phyloP scores from a whole-genome alignment of 2,888 invertebrate species.

The Pandemis heparana region DNA sequence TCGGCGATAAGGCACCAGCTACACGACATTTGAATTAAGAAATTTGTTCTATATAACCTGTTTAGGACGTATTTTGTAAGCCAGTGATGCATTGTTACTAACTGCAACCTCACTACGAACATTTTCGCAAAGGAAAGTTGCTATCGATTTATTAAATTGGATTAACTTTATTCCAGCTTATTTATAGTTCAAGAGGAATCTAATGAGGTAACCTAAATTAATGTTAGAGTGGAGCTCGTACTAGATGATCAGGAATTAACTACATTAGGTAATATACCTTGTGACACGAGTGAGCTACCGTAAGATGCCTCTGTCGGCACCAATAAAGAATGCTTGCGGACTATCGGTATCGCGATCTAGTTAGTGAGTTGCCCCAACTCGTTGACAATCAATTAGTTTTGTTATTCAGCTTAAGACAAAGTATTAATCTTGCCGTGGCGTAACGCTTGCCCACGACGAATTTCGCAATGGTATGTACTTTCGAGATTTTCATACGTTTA shows the following conservation, averaged over 20 bases:
- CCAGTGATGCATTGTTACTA: constrained; percentile 32
- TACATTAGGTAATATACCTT: background rate
- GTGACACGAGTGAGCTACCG: background rate
- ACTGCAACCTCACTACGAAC: background rate
- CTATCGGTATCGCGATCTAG: constrained; percentile 35
- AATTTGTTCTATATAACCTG: constrained; percentile 53
- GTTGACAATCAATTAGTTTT: constrained; percentile 44
- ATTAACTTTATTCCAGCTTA: background rate
- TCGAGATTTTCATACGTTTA: constrained; percentile 39
- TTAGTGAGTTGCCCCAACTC: constrained; percentile 29
- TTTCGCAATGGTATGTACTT: constrained; percentile 34
- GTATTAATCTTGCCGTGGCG: constrained; percentile 39
- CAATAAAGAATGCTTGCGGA: constrained; percentile 32
- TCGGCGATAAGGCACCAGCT: constrained; percentile 28
- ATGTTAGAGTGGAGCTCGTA: background rate
- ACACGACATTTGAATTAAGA: constrained; percentile 52
- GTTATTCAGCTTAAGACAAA: constrained; percentile 40
- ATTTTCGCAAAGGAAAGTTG: background rate
- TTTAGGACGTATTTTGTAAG: constrained; percentile 42
- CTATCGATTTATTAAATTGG: background rate
- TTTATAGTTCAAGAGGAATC: background rate
- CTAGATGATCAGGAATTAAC: background rate
- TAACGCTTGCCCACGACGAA: constrained; percentile 30
- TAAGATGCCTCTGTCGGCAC: constrained; percentile 10
- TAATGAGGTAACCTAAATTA: background rate